These are phyloP conservation scores for Melieria crassipennis DNA, from an alignment of 2,888 invertebrate genomes.

Conservation along the genomic window DNA sequence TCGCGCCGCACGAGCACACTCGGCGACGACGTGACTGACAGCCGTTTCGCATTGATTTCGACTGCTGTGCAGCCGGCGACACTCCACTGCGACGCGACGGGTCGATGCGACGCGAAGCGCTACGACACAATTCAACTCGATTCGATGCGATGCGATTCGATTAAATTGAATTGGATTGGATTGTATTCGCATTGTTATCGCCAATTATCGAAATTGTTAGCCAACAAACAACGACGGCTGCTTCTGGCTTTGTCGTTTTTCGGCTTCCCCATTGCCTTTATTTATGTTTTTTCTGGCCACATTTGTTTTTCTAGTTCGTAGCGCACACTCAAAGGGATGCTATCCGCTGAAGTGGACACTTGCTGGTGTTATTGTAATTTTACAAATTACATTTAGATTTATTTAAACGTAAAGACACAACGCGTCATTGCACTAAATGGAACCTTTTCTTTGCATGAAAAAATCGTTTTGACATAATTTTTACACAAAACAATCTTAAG, in stretches of 20 bases:
- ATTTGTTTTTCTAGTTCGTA: no score
- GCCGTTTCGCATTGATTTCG: constrained; percentile 31
- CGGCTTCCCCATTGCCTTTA: not conserved
- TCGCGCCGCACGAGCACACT: constrained; percentile 9
- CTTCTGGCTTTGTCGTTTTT: constrained; percentile 2
- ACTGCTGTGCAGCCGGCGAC: constrained; percentile 19
- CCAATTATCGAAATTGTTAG: constrained; percentile 27
- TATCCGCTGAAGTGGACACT: no score
- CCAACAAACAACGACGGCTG: not conserved
- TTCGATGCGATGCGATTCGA: constrained; percentile 2
- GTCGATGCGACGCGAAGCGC: constrained; percentile 28
- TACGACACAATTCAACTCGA: constrained; percentile 22
- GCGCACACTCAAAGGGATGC: no score
- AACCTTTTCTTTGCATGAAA: no score
- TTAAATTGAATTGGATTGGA: not conserved
- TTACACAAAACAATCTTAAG: no score
- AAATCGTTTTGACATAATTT: no score
- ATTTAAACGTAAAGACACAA: no score
- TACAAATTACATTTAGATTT: no score
- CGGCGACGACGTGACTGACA: constrained; percentile 39
- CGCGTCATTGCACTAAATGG: no score
- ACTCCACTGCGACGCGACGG: constrained; percentile 6
- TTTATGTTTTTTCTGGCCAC: not conserved
- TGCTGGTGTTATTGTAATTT: not conserved
- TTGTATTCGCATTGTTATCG: constrained; percentile 32